Evolutionary conservation across 2,797 vertebrate species (phyloP), one percentile per base, ranked within the genome.

Genomic region (Onychomys torridus): DNA sequence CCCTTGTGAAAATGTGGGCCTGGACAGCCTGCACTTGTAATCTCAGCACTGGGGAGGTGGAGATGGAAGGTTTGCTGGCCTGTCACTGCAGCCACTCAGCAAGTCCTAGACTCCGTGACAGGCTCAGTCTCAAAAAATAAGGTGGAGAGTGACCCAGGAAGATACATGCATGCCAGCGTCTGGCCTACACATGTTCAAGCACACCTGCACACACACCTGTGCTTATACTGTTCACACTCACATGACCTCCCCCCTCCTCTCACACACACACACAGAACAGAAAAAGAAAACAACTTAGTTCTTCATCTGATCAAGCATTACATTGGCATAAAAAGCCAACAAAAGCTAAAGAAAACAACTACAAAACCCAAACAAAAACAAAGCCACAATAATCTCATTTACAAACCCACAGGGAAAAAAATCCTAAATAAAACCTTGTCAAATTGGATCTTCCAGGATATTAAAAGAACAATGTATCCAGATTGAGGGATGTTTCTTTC

Each of bases 391-490:
- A 67, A 95, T 91, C 55, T 79, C 52, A 78, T 73, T 77, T 63
- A 11, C 17, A 94, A 69, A 92, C 71, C 77, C 27, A 37, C 40
- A 79, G 93, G 49, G 78, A 89, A 59, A 85, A 57, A 11, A 76
- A 55, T 52, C n/a, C 73, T 69, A 78, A 91, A 34, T 85, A 77
- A 86, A 87, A 91, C 71, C 59, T 52, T 27, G 84, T 69, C 65
- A 92, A 75, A 73, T 49, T 19, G 81, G 90, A 78, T 93, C 49
- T 57, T 92, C n/a, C 79, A 89, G 85, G 63, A 81, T 92, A 71
- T 93, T 93, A 85, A 82, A 92, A 96, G 67, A 76, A 91, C 61
- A 73, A 55, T 90, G 52, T 46, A 84, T 87, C 75, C 25, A 34
- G 69, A 76, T 77, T 81, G 88, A 73, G 37, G 27, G 52, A 91